Evolutionary conservation across 2,113 vertebrate genomes (phyloP), one percentile per base, ranked within the genome.

Genomic region (Pao palembangensis): DNA sequence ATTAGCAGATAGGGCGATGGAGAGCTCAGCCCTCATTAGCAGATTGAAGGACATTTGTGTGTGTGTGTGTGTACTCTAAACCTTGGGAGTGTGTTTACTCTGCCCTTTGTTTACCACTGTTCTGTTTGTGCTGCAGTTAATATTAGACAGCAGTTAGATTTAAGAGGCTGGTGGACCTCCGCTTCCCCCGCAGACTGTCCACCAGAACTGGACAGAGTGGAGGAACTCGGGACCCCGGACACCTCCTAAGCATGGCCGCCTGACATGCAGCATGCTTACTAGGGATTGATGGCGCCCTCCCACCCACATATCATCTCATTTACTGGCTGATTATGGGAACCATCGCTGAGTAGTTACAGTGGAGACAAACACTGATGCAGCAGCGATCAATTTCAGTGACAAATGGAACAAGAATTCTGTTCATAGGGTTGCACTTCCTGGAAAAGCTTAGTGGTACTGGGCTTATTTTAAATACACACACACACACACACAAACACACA

Each of bases 111-210:
- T 88, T 88, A 83, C 75, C 49, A 7, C 75, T 62, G 61, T 15
- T 80, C 63, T 86, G 78, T 88, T 88, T 85, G 75, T 80, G 61
- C 61, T 87, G 61, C 58, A 73, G 87, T 85, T 88, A 83, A 88
- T 88, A 82, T 86, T 87, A 61, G 78, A 88, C 83, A 80, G 71
- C 46, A 55, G 75, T 76, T 62, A 71, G 63, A 79, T 81, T 78
- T 72, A 70, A 78, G 64, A 58, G 53, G 62, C 49, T 73, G 18
- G 0, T 46, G 18, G 68, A 74, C 79, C 73, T 68, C 56, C 5
- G 7, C 53, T 69, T 65, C 75, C 71, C 69, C 52, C 58, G 34
- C 68, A 69, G 46, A 60, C 55, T 28, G 64, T 69, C 19, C 54
- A 68, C 59, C 53, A 55, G 59, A 49, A 38, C 53, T 20, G 18